A percentile compares a stretch with the other conserved stretches of the same genome.
These are phyloP conservation scores for Drosophila chauvacae DNA, from an alignment of 1,140 invertebrate genomes.

Conservation along the genomic window DNA sequence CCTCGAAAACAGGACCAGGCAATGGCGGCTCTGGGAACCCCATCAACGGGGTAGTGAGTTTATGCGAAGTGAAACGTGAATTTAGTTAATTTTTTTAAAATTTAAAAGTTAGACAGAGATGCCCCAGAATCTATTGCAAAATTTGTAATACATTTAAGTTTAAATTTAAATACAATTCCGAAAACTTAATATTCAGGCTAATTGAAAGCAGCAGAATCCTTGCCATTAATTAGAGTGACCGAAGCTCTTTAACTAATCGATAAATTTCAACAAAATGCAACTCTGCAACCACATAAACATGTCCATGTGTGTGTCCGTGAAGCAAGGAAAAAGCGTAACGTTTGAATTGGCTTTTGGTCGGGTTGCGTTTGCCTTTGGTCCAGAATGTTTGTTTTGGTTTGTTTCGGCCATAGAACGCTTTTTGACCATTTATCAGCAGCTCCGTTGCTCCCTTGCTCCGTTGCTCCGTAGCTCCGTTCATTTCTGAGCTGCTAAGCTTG, in stretches of 20 bases:
- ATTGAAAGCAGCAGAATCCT: not conserved
- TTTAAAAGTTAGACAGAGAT: not conserved
- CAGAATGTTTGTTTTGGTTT: slow-evolving; percentile 27
- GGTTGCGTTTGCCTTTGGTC: slow-evolving; percentile 17
- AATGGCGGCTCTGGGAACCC: slow-evolving; percentile 7
- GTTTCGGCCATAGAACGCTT: slow-evolving; percentile 25
- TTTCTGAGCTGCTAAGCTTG: slow-evolving; percentile 29
- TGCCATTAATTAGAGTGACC: not conserved
- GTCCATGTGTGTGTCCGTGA: not conserved
- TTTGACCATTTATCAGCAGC: slow-evolving; percentile 59
- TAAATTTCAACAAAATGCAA: not conserved
- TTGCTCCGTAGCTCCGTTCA: slow-evolving; percentile 2
- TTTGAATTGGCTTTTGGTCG: slow-evolving; percentile 45
- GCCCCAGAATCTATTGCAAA: too few species aligned
- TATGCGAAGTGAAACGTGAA: slow-evolving; percentile 1
- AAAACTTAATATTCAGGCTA: not conserved
- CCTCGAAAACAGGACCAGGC: not conserved
- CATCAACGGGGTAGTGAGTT: slow-evolving; percentile 6
- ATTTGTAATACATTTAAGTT: not conserved
- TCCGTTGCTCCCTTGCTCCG: not conserved
- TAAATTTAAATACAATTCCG: not conserved
- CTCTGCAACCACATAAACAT: slow-evolving; percentile 5
- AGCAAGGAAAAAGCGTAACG: slow-evolving; percentile 40
- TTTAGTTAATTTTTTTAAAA: not conserved
- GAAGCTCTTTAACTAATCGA: not conserved